Evolutionary conservation across 1,140 invertebrate genomes (phyloP), one percentile per base, ranked within the genome.

Genomic region (Agrypnia vestita): DNA sequence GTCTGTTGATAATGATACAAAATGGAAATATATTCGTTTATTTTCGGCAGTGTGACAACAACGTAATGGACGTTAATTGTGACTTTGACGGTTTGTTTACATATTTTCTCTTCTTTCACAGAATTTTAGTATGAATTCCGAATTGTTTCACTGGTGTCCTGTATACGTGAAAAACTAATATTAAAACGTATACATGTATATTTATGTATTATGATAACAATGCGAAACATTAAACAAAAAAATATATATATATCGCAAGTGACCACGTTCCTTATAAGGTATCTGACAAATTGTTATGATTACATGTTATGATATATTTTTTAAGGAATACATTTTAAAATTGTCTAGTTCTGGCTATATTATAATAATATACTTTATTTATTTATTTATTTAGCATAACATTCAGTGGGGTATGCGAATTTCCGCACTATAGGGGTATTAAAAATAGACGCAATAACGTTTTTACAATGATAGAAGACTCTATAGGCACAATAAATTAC

Each of bases 401-500:
- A 74, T 59, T 74, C 71, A 74, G 71, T 74, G 71, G 71, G 71
- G 53, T 0, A 15, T 56, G 53, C 53, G 51, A 71, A 47, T 15
- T 67, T 62, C 25, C 61, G 75, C 75, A 35, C 75, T 77, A 77
- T 67, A 64, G 43, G 61, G 75, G 61, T 77, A 77, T 77, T 77
- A 77, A 77, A 77, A 77, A 77, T 77, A 77, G 43, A 76, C 55
- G 59, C 44, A 19, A 67, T 77, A 67, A 74, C 71, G 56, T 56
- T 74, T 77, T 67, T 77, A 67, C 61, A 77, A 51, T 77, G 59
- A 77, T 76, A 61, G 79, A 80, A 75, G 78, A 78, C 74, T 83
- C 82, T 83, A 83, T 80, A 83, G 82, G 82, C 82, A 83, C 82
- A 49, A 76, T 35, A 35, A 35, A 35, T 80, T 69, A 21, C 82